A percentile compares a stretch with the other conserved stretches of the same genome.
Conservation (phyloP, 2,797 vertebrate genomes). For the Cercopithecus neglectus region DNA sequence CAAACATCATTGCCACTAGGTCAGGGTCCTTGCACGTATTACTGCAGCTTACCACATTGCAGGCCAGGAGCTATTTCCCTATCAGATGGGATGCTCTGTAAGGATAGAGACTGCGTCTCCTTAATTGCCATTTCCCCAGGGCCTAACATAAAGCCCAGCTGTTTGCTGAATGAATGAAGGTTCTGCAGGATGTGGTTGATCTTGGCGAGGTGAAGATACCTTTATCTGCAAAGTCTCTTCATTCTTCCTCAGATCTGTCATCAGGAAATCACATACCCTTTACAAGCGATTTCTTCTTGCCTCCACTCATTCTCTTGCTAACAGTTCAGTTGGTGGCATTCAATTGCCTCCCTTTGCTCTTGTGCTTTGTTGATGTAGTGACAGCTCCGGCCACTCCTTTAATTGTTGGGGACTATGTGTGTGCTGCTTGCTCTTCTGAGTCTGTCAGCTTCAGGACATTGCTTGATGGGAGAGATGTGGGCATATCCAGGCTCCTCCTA, state of each 20-base stretch:
- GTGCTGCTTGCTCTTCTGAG: neutral
- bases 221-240: neutral
- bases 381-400: neutral
- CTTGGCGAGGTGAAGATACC: neutral
- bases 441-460: neutral
- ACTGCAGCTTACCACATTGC: neutral
- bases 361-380: neutral
- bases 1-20: neutral
- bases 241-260: neutral
- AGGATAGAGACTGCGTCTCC: neutral
- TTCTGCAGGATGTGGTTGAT: neutral
- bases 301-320: neutral
- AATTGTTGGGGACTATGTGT: neutral
- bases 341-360: neutral
- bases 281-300: neutral
- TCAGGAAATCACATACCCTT: neutral
- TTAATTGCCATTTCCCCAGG: fast-evolving
- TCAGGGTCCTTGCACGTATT: neutral
- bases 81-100: neutral
- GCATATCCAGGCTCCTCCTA: neutral
- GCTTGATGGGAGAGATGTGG: neutral
- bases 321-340: neutral
- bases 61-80: neutral
- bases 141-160: neutral
- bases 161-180: neutral